phyloP scores from a whole-genome alignment of 1,140 invertebrate genomes.

The Temnothorax curvispinosus region DNA sequence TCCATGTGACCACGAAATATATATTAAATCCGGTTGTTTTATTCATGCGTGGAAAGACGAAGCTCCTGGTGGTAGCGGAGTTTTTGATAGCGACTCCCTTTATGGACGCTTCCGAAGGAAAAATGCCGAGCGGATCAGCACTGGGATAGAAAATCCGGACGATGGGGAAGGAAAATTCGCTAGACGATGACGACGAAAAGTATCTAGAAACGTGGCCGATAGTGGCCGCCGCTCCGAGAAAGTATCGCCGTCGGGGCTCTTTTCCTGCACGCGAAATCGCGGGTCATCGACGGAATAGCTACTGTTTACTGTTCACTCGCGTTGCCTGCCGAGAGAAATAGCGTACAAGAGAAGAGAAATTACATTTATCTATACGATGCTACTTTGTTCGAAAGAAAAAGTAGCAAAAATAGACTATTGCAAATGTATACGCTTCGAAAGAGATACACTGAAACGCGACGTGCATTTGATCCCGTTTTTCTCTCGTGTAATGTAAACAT shows the following conservation, averaged over 20 bases:
- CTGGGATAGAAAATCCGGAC: background rate
- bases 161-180: background rate
- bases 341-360: background rate
- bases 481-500: background rate
- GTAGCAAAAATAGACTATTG: background rate
- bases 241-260: background rate
- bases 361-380: background rate
- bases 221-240: background rate
- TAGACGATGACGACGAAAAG: slow-evolving; percentile 14
- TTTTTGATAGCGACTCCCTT: slow-evolving; percentile 49
- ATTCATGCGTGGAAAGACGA: slow-evolving; percentile 48
- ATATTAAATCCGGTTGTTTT: slow-evolving; percentile 64
- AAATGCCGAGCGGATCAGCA: slow-evolving; percentile 8
- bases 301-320: slow-evolving; percentile 27
- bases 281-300: slow-evolving; percentile 35
- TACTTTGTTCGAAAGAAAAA: background rate
- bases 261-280: slow-evolving; percentile 15
- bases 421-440: background rate
- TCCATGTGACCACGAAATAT: slow-evolving; percentile 42
- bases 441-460: background rate
- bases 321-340: slow-evolving; percentile 6
- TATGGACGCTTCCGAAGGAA: slow-evolving; percentile 38
- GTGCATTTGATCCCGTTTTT: background rate
- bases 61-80: background rate
- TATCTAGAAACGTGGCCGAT: background rate